These are phyloP conservation scores for Volucella inflata DNA, from an alignment of 2,888 invertebrate genomes.

Conservation along the genomic window DNA sequence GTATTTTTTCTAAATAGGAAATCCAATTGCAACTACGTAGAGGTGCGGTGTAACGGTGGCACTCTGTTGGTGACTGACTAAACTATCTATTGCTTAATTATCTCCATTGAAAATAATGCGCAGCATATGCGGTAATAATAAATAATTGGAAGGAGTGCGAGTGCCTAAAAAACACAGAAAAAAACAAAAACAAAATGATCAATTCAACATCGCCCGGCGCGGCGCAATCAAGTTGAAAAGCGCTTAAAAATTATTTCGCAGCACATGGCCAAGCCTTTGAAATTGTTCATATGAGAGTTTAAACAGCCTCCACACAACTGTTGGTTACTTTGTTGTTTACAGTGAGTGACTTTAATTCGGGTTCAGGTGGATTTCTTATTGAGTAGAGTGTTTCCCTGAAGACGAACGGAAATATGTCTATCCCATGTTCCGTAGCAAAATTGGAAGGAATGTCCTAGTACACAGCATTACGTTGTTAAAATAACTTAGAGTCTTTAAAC, in stretches of 20 bases:
- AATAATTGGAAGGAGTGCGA: conserved; percentile 62
- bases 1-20: conserved; percentile 52
- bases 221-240: conserved; percentile 64
- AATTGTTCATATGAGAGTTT: conserved; percentile 22
- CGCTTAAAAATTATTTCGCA: conserved; percentile 56
- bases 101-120: conserved; percentile 71
- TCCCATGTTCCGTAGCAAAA: too few species aligned
- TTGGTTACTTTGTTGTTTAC: conserved; percentile 34
- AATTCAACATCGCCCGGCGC: conserved; percentile 19
- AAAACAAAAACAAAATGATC: conserved; percentile 33
- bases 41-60: conserved; percentile 48
- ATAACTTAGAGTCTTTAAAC: too few species aligned
- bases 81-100: conserved; percentile 75
- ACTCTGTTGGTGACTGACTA: conserved; percentile 63
- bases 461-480: too few species aligned
- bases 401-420: not conserved
- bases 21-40: conserved; percentile 55
- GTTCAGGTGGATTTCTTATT: conserved; percentile 9
- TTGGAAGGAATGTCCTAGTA: too few species aligned
- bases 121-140: conserved; percentile 74
- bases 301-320: conserved; percentile 52
- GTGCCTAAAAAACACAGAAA: conserved; percentile 2
- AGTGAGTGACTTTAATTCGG: conserved; percentile 22
- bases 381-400: not conserved
- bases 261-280: conserved; percentile 68